Conservation (phyloP, 2,113 vertebrate genomes). For the Plectropomus leopardus region DNA sequence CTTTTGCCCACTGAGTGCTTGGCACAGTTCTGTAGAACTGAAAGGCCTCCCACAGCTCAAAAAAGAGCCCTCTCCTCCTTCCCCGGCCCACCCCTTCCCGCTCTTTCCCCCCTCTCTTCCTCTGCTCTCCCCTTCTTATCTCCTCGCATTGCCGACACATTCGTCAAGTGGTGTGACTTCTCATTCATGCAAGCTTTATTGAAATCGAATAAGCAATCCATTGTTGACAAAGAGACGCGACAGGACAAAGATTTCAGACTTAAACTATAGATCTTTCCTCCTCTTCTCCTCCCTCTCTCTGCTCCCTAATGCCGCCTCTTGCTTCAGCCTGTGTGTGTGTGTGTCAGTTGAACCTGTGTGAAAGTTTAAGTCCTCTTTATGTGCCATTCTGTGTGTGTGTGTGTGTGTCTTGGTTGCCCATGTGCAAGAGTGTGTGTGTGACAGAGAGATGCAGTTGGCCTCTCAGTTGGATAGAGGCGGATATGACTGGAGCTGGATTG, state of each 20-base stretch:
- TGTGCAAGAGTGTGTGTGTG: conserved; percentile 17
- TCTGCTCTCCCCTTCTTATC: conserved; percentile 56
- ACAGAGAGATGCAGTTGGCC: conserved; percentile 63
- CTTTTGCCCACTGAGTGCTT: conserved; percentile 58
- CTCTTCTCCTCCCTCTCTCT: neutral
- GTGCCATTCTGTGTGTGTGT: conserved; percentile 26
- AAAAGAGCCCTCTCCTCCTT: conserved; percentile 29
- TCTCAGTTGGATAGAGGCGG: conserved; percentile 65
- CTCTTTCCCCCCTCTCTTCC: neutral
- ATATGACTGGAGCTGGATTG: conserved; percentile 67
- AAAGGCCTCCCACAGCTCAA: conserved; percentile 60
- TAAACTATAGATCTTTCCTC: conserved; percentile 32
- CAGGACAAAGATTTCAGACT: conserved; percentile 54
- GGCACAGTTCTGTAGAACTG: conserved; percentile 60
- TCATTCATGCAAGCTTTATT: conserved; percentile 66
- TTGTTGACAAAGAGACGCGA: conserved; percentile 66
- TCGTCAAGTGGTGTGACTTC: conserved; percentile 67
- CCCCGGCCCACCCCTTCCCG: conserved; percentile 18
- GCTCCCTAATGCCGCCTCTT: conserved; percentile 2
- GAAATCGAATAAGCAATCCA: conserved; percentile 72
- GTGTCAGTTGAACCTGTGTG: conserved; percentile 20
- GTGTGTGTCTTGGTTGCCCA: neutral
- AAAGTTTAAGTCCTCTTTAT: conserved; percentile 52
- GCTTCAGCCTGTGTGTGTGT: conserved; percentile 19
- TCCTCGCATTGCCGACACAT: conserved; percentile 56